Evolutionary conservation across 2,888 invertebrate genomes (phyloP), one percentile per base, ranked within the genome.

Genomic region (Baronia brevicornis): DNA sequence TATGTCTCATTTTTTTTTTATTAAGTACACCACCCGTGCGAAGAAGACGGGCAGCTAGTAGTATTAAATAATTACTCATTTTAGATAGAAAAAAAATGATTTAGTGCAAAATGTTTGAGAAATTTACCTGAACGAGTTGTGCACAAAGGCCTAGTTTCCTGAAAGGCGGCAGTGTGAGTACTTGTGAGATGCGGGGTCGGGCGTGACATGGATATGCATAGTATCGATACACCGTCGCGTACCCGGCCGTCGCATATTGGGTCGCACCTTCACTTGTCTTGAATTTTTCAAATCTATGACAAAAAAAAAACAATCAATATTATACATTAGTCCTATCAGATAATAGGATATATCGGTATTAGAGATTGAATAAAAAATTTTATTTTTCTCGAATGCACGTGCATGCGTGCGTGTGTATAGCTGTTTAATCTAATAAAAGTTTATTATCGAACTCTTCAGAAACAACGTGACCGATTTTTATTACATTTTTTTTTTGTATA

Each of bases 201-300:
- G 89, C 89, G 63, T 93, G 90, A 39, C 89, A 87, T 0, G 98
- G 97, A 73, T 97, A 97, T 2, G 95, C 94, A 67, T 95, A 99
- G 78, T 97, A 99, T 47, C 94, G 91, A 77, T 98, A 99, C 22
- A 96, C 92, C 0, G 96, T 95, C 28, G 93, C 90, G 72, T 95
- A 98, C 6, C 96, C 98, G 15, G 91, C 91, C 19, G 94, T 89
- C 8, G 92, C 92, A 57, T 92, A 93, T 31, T 87, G 85, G 5
- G 68, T 60, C 5, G 78, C 73, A 1, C 88, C 90, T 40, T 87
- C 84, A 34, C 87, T 80, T 4, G 86, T 84, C 38, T 79, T 75
- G 51, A 88, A 91, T 60, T 89, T 90, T 61, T 93, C 93, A 60
- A 89, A 93, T 46, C 93, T 93, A 48, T n/a, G 5, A n/a, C n/a